phyloP scores from a whole-genome alignment of 2,113 vertebrate species.

The Tor tambroides region DNA sequence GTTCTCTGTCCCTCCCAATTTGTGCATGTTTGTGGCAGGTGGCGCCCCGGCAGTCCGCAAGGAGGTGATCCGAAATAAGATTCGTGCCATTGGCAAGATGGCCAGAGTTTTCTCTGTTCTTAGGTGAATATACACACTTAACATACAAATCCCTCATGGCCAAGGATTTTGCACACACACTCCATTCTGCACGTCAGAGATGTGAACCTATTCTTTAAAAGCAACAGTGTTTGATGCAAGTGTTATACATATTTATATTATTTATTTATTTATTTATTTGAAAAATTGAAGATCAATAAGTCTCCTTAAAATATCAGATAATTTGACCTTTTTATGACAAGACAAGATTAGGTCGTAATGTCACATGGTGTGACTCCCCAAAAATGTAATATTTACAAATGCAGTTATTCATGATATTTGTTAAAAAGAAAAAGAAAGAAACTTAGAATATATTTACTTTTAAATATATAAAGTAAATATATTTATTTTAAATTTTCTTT shows the following conservation, averaged over 20 bases:
- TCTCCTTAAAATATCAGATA: too few relatives aligned
- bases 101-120: constrained; percentile 97
- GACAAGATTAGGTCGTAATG: neutral
- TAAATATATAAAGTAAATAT: too few relatives aligned
- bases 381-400: neutral
- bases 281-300: too few relatives aligned
- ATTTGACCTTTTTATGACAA: neutral
- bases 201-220: neutral
- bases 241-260: too few relatives aligned
- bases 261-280: too few relatives aligned
- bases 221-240: neutral
- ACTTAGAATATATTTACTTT: too few relatives aligned
- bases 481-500: too few relatives aligned
- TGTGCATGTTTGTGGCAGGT: constrained; percentile 40
- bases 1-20: constrained; percentile 33
- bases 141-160: neutral
- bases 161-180: neutral
- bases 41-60: constrained; percentile 81
- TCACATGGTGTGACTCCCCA: neutral
- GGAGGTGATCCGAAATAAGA: constrained; percentile 99
- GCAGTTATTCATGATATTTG: too few relatives aligned
- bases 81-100: constrained; percentile 98
- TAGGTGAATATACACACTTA: constrained; percentile 77
- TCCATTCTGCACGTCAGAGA: neutral
- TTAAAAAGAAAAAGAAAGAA: too few relatives aligned